Conservation (phyloP, 2,888 invertebrate species). For the Plagodis pulveraria region DNA sequence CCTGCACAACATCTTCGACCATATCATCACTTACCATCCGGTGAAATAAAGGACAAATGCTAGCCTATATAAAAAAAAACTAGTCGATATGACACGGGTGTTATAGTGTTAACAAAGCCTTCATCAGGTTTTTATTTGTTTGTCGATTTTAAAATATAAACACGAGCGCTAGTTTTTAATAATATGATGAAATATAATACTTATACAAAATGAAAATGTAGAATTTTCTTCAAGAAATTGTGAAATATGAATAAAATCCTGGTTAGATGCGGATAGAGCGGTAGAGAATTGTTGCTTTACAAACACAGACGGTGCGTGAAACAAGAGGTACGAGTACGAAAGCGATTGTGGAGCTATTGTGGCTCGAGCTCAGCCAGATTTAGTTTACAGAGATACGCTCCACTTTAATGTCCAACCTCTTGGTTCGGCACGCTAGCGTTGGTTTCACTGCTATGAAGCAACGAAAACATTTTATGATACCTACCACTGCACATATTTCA, state of each 20-base stretch:
- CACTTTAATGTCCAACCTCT: constrained; percentile 64
- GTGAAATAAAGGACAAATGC: too few species aligned
- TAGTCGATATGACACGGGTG: too few species aligned
- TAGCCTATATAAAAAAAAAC: too few species aligned
- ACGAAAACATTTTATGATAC: constrained; percentile 43
- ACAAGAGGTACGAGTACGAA: constrained; percentile 60
- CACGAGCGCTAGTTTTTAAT: not conserved
- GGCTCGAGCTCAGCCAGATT: constrained; percentile 58
- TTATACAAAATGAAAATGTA: not conserved
- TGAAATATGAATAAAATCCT: not conserved
- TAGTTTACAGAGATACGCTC: constrained; percentile 66
- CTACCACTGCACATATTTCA: constrained; percentile 20
- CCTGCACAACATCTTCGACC: too few species aligned
- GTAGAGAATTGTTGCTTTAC: constrained; percentile 51
- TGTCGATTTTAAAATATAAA: not conserved
- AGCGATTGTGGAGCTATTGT: constrained; percentile 64
- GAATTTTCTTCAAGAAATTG: constrained; percentile 2
- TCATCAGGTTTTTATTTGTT: too few species aligned
- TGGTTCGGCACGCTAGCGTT: constrained; percentile 54
- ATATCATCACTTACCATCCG: too few species aligned
- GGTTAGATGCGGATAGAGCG: constrained; percentile 11
- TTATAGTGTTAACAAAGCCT: too few species aligned
- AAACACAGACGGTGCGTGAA: constrained; percentile 69
- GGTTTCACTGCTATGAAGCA: constrained; percentile 44
- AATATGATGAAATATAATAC: too few species aligned